phyloP scores from a whole-genome alignment of 2,888 invertebrate genomes.

The Zhengitettix transpicula region DNA sequence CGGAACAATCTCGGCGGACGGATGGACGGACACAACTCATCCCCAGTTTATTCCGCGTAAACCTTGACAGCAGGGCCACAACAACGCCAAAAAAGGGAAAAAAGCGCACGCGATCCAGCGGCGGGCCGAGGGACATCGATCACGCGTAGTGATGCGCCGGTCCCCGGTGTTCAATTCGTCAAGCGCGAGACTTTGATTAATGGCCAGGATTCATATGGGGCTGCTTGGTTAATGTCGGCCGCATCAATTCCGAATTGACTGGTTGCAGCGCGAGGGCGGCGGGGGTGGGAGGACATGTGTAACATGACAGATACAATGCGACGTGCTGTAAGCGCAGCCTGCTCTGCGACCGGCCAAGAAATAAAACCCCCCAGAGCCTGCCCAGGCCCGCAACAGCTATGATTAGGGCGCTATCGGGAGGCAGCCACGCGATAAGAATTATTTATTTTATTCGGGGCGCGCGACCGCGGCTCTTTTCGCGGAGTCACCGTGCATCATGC shows the following conservation, averaged over 20 bases:
- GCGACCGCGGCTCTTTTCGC: no score
- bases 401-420: no score
- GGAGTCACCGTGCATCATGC: not conserved
- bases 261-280: not conserved
- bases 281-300: constrained; percentile 1
- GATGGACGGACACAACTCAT: not conserved
- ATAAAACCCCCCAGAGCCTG: no score
- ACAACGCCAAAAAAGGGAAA: not conserved
- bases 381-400: no score
- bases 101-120: not conserved
- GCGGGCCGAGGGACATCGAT: constrained; percentile 8
- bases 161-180: constrained; percentile 14
- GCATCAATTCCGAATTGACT: constrained; percentile 12
- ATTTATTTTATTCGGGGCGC: no score
- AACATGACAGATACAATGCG: constrained; percentile 3
- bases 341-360: no score
- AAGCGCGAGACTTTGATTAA: constrained; percentile 13
- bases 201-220: constrained; percentile 12
- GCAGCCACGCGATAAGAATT: no score
- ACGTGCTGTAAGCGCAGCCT: not conserved
- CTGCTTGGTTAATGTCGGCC: constrained; percentile 8
- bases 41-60: not conserved
- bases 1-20: not conserved
- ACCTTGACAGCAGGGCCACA: not conserved
- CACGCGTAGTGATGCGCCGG: constrained; percentile 7